Evolutionary conservation across 2,113 vertebrate genomes (phyloP), one percentile per base, ranked within the genome.

Genomic region (Notothenia rossii): DNA sequence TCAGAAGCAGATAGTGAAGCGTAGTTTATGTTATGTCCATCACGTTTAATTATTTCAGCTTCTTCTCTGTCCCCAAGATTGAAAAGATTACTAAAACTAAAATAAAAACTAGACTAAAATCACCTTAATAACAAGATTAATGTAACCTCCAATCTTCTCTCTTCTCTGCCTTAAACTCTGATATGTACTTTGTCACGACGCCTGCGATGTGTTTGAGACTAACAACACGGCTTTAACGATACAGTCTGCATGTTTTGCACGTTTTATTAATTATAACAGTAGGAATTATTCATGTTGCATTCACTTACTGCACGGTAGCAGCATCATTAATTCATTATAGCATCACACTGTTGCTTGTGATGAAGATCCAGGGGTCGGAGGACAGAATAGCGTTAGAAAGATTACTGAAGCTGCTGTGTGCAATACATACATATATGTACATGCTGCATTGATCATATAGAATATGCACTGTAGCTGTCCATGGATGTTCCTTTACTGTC

Each of bases 271-370:
- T 25, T 3, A 10, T 1, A 67, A 53, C 51, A 17, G 33, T 18
- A 29, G 62, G 22, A 73, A 68, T 40, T 12, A 10, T 55, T 36
- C 36, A 66, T 61, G 43, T 63, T 68, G 63, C 3, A 74, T 73
- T 72, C 40, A 62, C 63, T 7, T 5, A 40, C 36, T 40, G 36
- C 7, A 1, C 36, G 1, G 18, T 4, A 15, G 54, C 54, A 15
- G 49, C 50, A 4, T 17, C 3, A 0, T 69, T 45, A 20, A 8
- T 29, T 22, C 51, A n/a, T 48, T 18, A 4, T 29, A 72, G 17
- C 43, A 13, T 14, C 74, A 40, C 36, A 43, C 12, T 49, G 25
- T 5, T 54, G 18, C 13, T 40, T 10, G 2, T 56, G 60, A 75
- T 66, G 50, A 66, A 66, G 45, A 64, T 49, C 59, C 53, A 59